Evolutionary conservation across 2,113 vertebrate genomes (phyloP).

Genomic region (Epinephelus lanceolatus): DNA sequence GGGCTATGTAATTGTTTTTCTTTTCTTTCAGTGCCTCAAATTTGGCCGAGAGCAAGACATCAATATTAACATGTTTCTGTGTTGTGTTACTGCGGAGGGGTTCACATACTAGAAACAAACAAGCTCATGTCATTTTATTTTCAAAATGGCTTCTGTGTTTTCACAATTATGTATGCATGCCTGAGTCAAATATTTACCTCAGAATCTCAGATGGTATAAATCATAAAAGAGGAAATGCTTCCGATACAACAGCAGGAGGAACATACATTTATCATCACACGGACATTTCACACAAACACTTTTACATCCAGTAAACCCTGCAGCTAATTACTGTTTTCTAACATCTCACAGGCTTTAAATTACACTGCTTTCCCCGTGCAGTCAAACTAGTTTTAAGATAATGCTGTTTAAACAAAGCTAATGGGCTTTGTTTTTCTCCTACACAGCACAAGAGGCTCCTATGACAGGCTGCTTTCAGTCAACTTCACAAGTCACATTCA

Average conservation of each 20-base stretch:
- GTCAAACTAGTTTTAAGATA: conserved; percentile 46
- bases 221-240: conserved; percentile 46
- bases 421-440: conserved; percentile 5
- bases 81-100: neutral
- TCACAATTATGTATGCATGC: neutral
- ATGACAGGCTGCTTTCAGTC: neutral
- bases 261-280: neutral
- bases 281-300: conserved; percentile 2
- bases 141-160: neutral
- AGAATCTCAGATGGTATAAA: conserved; percentile 1
- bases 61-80: neutral
- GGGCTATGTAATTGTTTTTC: neutral
- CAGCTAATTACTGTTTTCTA: conserved; percentile 3
- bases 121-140: neutral
- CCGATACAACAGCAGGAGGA: neutral
- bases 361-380: neutral
- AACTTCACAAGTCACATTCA: neutral
- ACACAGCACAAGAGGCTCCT: neutral
- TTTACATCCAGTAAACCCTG: neutral
- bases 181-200: conserved; percentile 36
- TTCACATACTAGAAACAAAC: conserved; percentile 6
- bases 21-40: neutral
- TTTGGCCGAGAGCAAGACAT: neutral
- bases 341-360: conserved; percentile 10
- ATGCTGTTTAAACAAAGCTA: conserved; percentile 39